A percentile compares a stretch with the other conserved stretches of the same genome.
Conservation (phyloP, 2,113 vertebrate genomes). For the Hemibagrus wyckioides region DNA sequence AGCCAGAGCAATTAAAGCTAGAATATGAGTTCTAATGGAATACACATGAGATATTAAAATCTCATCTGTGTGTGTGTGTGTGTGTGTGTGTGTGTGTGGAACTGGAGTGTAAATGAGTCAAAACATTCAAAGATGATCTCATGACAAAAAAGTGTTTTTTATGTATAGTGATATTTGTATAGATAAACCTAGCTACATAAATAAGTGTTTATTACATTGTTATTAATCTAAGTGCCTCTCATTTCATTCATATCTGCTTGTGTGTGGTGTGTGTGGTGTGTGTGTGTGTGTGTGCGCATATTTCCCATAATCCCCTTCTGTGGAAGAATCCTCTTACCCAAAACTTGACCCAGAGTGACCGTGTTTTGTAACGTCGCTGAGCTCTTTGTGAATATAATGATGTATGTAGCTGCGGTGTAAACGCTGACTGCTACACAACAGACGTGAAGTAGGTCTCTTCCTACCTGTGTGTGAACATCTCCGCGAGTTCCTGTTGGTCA, state of each 20-base stretch:
- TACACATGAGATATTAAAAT: neutral
- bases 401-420: neutral
- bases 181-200: neutral
- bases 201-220: neutral
- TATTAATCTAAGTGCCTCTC: neutral
- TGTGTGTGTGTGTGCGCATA: neutral
- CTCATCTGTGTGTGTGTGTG: neutral
- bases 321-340: neutral
- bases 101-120: neutral
- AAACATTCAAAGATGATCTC: neutral
- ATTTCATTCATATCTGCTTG: neutral
- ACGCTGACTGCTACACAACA: neutral
- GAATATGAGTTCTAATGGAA: neutral
- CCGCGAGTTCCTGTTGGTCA: conserved; percentile 2
- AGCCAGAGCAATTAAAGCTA: neutral
- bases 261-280: no score
- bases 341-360: neutral
- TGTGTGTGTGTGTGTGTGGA: neutral
- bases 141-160: no score
- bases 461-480: conserved; percentile 65
- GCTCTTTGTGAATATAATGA: neutral
- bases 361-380: neutral
- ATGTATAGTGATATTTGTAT: neutral
- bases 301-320: neutral
- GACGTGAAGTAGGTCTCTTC: neutral